Base-by-base conservation (phyloP, 1,140 invertebrate species). In the Apis cerana region DNA sequence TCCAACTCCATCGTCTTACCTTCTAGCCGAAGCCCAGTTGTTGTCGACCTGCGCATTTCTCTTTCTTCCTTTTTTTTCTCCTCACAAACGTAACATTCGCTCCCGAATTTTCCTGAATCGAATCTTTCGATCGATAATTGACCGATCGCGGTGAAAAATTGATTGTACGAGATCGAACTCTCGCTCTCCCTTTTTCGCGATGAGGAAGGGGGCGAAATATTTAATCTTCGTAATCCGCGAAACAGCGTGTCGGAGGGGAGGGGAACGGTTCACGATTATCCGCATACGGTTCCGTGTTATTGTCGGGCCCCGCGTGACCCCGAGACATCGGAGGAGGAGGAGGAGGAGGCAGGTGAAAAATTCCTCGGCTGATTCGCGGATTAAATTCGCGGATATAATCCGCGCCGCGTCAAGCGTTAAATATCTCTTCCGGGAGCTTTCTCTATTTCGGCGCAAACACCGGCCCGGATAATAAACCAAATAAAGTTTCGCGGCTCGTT, bases 311-410 rank as follows among this genome's bases (percentile, higher is more conserved):
- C n/a, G 58, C 54, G 33, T 23, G 59, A 56, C 21, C 54, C 19
- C 33, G 33, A 33, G 33, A 33, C 23, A 13, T 1, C 1, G 8
- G 27, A 50, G 69, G 15, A 43, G 12, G 64, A 33, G 8, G 27
- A 50, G 69, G 15, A 43, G 12, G 64, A 33, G 48, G 17, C 27
- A 62, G 5, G 59, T 68, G 72, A 86, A 86, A 87, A 87, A 80
- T 86, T 83, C 71, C 85, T 75, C 84, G 76, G 61, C 64, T 71
- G 81, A 83, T 75, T 83, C 75, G 80, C 75, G 48, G 85, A 86
- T 87, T 87, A 86, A 80, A 83, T 86, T 43, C 81, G 85, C 61
- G 33, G 75, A 43, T 76, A 67, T 82, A 83, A 87, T 86, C 76
- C 62, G 65, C 62, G 50, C 56, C 48, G 84, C 71, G 65, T 50